These are phyloP conservation scores for Chloroclysta siterata DNA, from an alignment of 2,888 invertebrate species.

Conservation along the genomic window DNA sequence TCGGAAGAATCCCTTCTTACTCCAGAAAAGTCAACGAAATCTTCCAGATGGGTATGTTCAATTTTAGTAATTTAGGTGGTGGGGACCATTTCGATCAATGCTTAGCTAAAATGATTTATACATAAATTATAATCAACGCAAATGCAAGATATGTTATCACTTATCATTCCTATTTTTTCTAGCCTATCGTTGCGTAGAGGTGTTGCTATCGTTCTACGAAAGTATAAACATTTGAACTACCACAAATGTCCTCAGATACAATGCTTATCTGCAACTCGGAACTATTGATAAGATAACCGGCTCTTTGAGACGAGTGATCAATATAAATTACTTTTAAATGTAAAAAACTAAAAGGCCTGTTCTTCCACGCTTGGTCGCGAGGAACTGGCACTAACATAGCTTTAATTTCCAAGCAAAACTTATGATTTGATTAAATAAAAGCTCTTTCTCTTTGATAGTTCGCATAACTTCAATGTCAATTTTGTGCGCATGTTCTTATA, in stretches of 20 bases:
- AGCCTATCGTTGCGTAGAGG: background rate
- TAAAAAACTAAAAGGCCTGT: background rate
- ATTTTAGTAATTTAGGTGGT: slow-evolving; percentile 57
- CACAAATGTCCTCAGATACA: background rate
- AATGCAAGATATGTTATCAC: background rate
- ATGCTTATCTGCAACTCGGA: slow-evolving; percentile 5
- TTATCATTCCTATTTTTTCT: background rate
- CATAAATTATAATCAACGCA: background rate
- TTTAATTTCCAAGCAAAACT: too few relatives aligned
- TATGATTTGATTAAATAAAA: too few relatives aligned
- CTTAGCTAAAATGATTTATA: background rate
- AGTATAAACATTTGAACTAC: background rate
- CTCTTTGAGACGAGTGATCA: background rate
- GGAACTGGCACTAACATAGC: too few relatives aligned
- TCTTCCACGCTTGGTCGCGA: too few relatives aligned
- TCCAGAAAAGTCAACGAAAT: slow-evolving; percentile 70
- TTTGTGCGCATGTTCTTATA: background rate
- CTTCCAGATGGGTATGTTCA: slow-evolving; percentile 78
- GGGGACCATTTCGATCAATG: slow-evolving; percentile 44
- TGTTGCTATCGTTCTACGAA: background rate
- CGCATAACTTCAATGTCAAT: background rate
- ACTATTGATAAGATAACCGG: slow-evolving; percentile 16
- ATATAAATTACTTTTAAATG: background rate
- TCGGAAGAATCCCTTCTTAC: slow-evolving; percentile 79
- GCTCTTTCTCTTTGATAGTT: slow-evolving; percentile 6